Evolutionary conservation across 2,888 invertebrate species (phyloP), one percentile per base, ranked within the genome.

Genomic region (Melanotus villosus): DNA sequence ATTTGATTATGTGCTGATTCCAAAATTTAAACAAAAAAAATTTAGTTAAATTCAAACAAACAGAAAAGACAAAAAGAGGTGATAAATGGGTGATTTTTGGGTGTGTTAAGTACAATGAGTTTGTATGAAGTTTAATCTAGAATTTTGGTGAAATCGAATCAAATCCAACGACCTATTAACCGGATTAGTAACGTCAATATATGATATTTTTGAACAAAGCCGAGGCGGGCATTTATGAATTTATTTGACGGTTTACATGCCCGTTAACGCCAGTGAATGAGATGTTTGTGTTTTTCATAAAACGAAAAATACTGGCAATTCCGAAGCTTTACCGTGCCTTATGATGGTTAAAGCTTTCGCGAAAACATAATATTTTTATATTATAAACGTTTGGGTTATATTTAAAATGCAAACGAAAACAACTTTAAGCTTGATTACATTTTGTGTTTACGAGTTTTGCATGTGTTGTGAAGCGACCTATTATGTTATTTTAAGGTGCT

Each of bases 351-450:
- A 16, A 16, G 41, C 18, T 26, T 26, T 16, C 12, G 43, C 23
- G 21, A 12, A 23, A 26, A 21, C 12, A 14, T 9, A 18, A 43
- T 47, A 52, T 32, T 32, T 32, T 52, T 23, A 10, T 23, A 23
- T 21, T 10, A 23, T 23, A 21, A 47, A n/a, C 47, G 47, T 21
- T 18, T 52, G 10, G 5, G 18, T 32, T 32, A 16, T 32, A 52
- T 52, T 52, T 52, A 52, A 52, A 52, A 52, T 52, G 30, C 52
- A 52, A 52, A 34, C 32, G n/a, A n/a, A 34, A 26, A 52, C 52
- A 34, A 52, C 52, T 26, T 52, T 52, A 52, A 16, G 52, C 52
- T 32, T 52, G 52, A 52, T 52, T 32, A 52, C 52, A 52, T 32
- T 52, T 52, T 52, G 32, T 52, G 52, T 52, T 52, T 52, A 52